Evolutionary conservation across 2,113 vertebrate genomes (phyloP).

Genomic region (Calyptomena viridis): DNA sequence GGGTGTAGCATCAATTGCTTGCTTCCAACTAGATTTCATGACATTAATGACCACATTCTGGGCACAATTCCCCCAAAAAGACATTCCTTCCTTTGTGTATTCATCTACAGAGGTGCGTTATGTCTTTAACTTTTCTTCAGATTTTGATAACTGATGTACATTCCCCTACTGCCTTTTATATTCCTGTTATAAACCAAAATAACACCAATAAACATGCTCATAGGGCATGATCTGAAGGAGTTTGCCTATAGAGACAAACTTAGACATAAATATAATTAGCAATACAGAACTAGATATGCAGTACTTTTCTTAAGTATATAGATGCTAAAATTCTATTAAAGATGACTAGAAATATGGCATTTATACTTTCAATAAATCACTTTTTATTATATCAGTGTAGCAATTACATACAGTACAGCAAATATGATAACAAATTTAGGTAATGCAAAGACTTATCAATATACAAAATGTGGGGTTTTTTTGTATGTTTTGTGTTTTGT

Average conservation of each 20-base stretch:
- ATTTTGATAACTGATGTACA: neutral
- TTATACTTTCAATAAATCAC: neutral
- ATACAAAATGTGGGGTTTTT: neutral
- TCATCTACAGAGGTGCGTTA: neutral
- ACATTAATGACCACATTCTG: too few relatives aligned
- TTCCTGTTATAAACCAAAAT: neutral
- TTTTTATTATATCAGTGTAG: neutral
- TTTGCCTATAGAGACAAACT: neutral
- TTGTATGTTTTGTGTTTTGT: neutral
- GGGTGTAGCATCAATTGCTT: neutral
- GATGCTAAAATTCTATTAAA: neutral
- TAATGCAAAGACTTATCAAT: neutral
- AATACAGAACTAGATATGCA: neutral
- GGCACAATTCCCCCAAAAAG: neutral
- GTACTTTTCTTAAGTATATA: neutral
- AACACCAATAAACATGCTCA: neutral
- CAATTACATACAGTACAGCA: accelerated
- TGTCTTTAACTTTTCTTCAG: neutral
- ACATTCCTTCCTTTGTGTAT: neutral
- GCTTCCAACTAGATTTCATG: neutral
- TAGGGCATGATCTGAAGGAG: neutral
- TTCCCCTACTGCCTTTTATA: neutral
- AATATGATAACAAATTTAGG: neutral
- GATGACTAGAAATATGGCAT: neutral
- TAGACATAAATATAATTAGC: neutral